phyloP scores from a whole-genome alignment of 2,797 vertebrate genomes.

The Benthosema pterotum region DNA sequence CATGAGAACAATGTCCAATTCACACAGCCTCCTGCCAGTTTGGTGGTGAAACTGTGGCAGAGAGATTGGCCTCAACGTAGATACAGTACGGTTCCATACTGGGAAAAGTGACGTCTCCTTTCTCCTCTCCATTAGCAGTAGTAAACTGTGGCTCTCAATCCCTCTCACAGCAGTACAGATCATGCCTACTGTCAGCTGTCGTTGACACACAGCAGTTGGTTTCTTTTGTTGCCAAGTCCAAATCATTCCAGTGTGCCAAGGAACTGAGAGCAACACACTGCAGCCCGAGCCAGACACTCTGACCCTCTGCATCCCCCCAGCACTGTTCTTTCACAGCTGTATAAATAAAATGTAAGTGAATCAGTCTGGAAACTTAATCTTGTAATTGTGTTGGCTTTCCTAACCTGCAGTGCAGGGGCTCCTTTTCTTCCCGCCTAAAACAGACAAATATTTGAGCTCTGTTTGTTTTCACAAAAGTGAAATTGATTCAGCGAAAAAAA shows the following conservation, averaged over 20 bases:
- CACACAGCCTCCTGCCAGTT: conserved; percentile 10
- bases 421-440: conserved; percentile 7
- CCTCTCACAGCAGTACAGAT: conserved; percentile 17
- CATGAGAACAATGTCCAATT: conserved; percentile 25
- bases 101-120: background rate
- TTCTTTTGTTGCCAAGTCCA: conserved; percentile 59
- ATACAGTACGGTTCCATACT: background rate
- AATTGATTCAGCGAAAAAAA: background rate
- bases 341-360: conserved; percentile 68
- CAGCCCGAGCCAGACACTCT: conserved; percentile 29
- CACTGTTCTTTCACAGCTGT: conserved; percentile 62
- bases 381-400: conserved; percentile 69
- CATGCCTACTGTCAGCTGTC: conserved; percentile 32
- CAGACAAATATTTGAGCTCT: conserved; percentile 29
- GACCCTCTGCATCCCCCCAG: conserved; percentile 1
- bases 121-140: conserved; percentile 7
- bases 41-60: conserved; percentile 10
- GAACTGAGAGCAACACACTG: conserved; percentile 46
- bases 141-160: background rate
- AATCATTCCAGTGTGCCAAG: conserved; percentile 32
- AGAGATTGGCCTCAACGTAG: conserved; percentile 26
- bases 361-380: conserved; percentile 58
- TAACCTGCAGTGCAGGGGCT: conserved; percentile 23
- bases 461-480: conserved; percentile 43
- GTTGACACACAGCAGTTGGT: conserved; percentile 48